Evolutionary conservation across 2,113 vertebrate species (phyloP).

Genomic region (Gadus macrocephalus): DNA sequence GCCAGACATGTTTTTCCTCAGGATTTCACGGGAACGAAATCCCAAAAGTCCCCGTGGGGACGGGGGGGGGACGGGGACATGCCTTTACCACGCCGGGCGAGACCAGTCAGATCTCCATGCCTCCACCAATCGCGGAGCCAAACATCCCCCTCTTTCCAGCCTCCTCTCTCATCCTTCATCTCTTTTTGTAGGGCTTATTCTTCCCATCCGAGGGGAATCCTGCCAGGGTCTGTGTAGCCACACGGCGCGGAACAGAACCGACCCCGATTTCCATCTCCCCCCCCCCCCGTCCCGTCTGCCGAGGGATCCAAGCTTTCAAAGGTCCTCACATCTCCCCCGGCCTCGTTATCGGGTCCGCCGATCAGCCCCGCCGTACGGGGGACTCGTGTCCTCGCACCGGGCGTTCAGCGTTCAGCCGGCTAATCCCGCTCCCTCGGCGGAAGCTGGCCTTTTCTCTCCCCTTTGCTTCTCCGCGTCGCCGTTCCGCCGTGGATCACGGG

Average conservation of each 20-base stretch:
- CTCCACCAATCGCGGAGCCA: constrained; percentile 8
- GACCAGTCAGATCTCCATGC: constrained; percentile 13
- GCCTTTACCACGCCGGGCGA: constrained; percentile 12
- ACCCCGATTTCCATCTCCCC: not conserved
- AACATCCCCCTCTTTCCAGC: not conserved
- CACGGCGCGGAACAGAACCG: not conserved
- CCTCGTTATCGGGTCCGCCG: no score
- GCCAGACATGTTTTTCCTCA: no score
- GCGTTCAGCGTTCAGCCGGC: no score
- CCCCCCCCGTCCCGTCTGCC: no score
- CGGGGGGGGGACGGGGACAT: constrained; percentile 10
- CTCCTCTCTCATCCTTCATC: not conserved
- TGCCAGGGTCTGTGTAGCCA: not conserved
- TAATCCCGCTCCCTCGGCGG: no score
- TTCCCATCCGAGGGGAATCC: not conserved
- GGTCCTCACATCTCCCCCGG: not conserved
- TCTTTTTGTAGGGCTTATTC: not conserved
- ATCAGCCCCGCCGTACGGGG: no score
- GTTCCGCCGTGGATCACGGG: constrained; percentile 42
- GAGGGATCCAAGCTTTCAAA: not conserved
- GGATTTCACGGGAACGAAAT: no score
- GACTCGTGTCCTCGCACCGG: not conserved
- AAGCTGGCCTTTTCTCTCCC: no score
- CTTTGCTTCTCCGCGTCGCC: constrained; percentile 4
- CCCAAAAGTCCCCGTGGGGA: not conserved